Base-by-base conservation (phyloP, 2,113 vertebrate species). In the Pelecanoides urinatrix region DNA sequence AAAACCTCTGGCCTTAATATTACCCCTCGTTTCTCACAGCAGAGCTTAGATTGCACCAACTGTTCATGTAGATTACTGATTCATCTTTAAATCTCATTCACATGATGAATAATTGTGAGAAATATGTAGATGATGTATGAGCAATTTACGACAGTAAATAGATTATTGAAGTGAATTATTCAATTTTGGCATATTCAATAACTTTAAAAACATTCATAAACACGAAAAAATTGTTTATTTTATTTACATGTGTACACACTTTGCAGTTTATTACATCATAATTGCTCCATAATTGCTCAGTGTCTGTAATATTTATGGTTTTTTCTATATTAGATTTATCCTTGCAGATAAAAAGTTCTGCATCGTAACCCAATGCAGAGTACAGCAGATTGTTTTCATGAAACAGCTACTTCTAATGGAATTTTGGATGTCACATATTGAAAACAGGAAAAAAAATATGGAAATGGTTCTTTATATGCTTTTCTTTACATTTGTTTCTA, bases 221-320 rank as follows among this genome's bases (percentile, higher is more conserved):
- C 44, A 38, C 67, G 45, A 75, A 83, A 73, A 80, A 74, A 68
- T 6, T 56, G 25, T 73, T 42, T 40, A 63, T n/a, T 86, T 9
- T 63, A 42, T 70, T 96, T 94, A 76, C 52, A 68, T 34, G 11
- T 88, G n/a, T 66, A 68, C 1, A 3, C 23, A 62, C 16, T 55
- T 52, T 32, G 32, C 85, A 42, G 25, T 71, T 90, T 90, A 85
- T 93, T 88, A 38, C 9, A 65, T 91, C 76, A 42, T 70, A 91
- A 94, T 92, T 95, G 40, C 20, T 90, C 81, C 40, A 75, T 71
- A 95, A 90, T 82, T 96, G 34, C 40, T 94, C 38, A 17, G 45
- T 92, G 71, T 73, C 42, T 90, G 38, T 71, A 94, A 85, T 94
- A 83, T 91, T 96, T 94, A 30, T 79, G 50, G 70, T 73, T 92